Base-by-base conservation (phyloP, 2,797 vertebrate species). In the Argya squamiceps region DNA sequence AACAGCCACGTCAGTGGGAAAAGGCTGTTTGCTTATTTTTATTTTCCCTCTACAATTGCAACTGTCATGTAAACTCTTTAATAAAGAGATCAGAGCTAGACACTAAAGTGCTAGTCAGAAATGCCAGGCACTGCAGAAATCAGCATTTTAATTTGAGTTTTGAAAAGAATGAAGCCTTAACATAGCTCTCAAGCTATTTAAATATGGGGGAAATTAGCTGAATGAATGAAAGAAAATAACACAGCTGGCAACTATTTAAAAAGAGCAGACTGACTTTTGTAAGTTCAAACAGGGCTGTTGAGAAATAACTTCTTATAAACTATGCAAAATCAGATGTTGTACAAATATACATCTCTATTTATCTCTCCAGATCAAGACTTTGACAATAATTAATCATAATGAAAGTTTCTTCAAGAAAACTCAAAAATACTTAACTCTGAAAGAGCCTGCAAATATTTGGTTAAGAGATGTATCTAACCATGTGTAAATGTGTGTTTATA, bases 161-260 rank as follows among this genome's bases (percentile, higher is more conserved):
- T 93, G 58, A 97, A 88, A 37, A 92, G 82, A 93, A 89, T 56
- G 89, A 88, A 96, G 79, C 70, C 86, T 93, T 95, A 89, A 90
- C 91, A 93, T 74, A 93, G 84, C 73, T 93, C 93, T 88, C 68
- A n/a, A 71, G 58, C 81, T 93, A 89, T 95, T 96, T 97, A 94
- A 96, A 89, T 55, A 84, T 47, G 81, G 87, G 63, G 63, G 73
- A 94, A 96, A 96, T 81, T 89, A 96, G 71, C 62, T 70, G 85
- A 96, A 93, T 84, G 89, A 97, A 95, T 87, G 83, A 91, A 95
- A 93, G 89, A 93, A 96, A 96, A 89, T 75, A 95, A 93, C 95
- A 95, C 94, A 97, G 95, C 93, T 96, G 96, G 83, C 32, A 79
- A 73, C 87, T 97, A 90, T 91, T 89, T 89, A 81, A 80, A 93